phyloP scores from a whole-genome alignment of 2,888 invertebrate genomes.

The Shargacucullia verbasci region DNA sequence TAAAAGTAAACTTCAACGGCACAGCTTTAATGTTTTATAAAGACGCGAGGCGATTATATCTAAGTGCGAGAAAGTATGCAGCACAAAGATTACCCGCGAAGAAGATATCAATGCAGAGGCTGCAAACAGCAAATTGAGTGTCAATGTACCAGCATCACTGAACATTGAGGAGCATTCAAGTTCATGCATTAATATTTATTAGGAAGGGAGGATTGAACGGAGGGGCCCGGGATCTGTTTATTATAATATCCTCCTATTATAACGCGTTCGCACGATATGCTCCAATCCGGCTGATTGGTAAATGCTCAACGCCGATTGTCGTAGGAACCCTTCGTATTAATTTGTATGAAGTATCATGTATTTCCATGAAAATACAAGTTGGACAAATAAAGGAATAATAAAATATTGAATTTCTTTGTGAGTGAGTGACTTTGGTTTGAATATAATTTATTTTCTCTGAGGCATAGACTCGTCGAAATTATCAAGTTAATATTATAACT shows the following conservation, averaged over 20 bases:
- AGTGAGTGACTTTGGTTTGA: no score
- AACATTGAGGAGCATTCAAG: constrained; percentile 82
- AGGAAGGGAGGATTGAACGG: constrained; percentile 74
- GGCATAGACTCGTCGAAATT: not conserved
- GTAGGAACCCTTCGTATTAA: constrained; percentile 44
- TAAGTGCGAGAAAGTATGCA: constrained; percentile 11
- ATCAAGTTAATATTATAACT: not conserved
- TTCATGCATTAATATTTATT: constrained; percentile 88
- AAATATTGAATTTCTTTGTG: constrained; percentile 24
- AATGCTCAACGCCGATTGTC: constrained; percentile 58
- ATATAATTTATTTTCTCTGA: not conserved
- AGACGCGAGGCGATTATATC: constrained; percentile 21
- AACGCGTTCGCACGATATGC: constrained; percentile 86
- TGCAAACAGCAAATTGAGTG: constrained; percentile 83
- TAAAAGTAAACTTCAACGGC: constrained; percentile 29
- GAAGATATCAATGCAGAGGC: constrained; percentile 56
- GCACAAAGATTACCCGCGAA: constrained; percentile 57
- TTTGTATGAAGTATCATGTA: constrained; percentile 15
- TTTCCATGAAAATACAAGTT: constrained; percentile 18
- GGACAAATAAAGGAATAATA: constrained; percentile 8
- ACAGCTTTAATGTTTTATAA: not conserved
- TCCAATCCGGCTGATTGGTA: constrained; percentile 75
- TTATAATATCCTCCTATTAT: constrained; percentile 88
- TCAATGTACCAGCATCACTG: constrained; percentile 87
- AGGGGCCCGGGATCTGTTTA: constrained; percentile 87